Base-by-base conservation (phyloP, 2,113 vertebrate genomes). In the Poeciliopsis turrubarensis region DNA sequence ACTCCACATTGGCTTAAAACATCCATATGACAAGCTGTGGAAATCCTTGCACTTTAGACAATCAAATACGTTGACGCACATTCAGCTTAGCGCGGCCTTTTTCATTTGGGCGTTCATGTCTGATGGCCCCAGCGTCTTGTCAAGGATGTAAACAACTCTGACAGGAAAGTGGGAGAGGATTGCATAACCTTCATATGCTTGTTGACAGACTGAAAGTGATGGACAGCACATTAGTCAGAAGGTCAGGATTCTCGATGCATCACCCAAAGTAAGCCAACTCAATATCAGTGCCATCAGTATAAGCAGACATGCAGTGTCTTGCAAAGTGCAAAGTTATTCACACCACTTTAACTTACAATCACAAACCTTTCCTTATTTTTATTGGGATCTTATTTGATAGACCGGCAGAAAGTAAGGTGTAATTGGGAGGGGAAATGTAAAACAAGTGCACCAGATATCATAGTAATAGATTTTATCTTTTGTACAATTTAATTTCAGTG, bases 141-240 rank as follows among this genome's bases (percentile, higher is more conserved):
- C 77, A 64, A 65, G 32, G 65, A 65, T 5, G 44, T 71, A 69
- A 79, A 34, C 60, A 68, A 69, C 72, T 70, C 73, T 68, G 61
- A 73, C 72, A 68, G 74, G 25, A 81, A 73, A 70, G 77, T 73
- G 44, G 79, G 77, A 78, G 75, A 75, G 73, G 76, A 79, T 81
- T 72, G 65, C 26, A 39, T 82, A 77, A 88, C 79, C 73, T 78
- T 68, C 69, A 83, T 82, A 87, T 74, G 77, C 75, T 75, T 85
- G 75, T 81, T 84, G 87, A 87, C 80, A 87, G 80, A 87, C 75
- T 80, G 60, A 83, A 88, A 81, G 72, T 81, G 81, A 90, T 85
- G 84, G 83, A 86, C 86, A 80, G 75, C 82, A 72, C 87, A 83
- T 85, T 83, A 25, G 70, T 62, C 68, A 68, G 65, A 60, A 64